Conservation (phyloP, 2,797 vertebrate genomes). For the Sarcoramphus papa region DNA sequence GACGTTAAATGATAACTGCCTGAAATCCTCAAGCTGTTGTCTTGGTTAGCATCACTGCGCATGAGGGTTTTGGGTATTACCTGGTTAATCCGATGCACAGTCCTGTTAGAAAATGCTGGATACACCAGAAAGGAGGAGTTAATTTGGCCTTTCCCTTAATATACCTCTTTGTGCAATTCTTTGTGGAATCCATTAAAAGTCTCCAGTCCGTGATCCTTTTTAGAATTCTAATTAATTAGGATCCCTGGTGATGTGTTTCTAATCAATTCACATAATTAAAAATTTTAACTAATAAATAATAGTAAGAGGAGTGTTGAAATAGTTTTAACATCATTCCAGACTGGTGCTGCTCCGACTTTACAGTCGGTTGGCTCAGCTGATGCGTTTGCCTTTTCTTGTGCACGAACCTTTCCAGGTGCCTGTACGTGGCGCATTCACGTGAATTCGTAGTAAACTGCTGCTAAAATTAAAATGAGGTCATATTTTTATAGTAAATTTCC, state of each 20-base stretch:
- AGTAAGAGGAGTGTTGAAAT: background rate
- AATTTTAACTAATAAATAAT: slow-evolving; percentile 62
- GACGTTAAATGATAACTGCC: background rate
- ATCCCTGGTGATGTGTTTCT: slow-evolving; percentile 58
- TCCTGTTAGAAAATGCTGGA: background rate
- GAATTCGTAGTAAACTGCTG: background rate
- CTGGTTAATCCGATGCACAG: background rate
- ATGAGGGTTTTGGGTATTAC: background rate
- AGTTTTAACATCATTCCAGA: background rate
- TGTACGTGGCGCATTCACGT: background rate
- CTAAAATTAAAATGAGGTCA: background rate
- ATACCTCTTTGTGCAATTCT: slow-evolving; percentile 37
- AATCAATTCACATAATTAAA: slow-evolving; percentile 66
- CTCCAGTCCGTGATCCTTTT: slow-evolving; percentile 51
- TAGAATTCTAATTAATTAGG: slow-evolving; percentile 65
- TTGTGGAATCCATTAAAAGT: slow-evolving; percentile 23
- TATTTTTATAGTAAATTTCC: background rate
- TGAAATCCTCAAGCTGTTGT: background rate
- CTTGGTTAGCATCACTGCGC: background rate
- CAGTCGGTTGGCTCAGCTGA: background rate
- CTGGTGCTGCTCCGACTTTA: background rate
- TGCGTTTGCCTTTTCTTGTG: background rate
- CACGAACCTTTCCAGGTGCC: background rate
- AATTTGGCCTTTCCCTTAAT: slow-evolving; percentile 33
- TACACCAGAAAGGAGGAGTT: background rate